A percentile compares a stretch with the other conserved stretches of the same genome.
These are phyloP conservation scores for Apocheima hispidaria DNA, from an alignment of 2,888 invertebrate species.

Conservation along the genomic window DNA sequence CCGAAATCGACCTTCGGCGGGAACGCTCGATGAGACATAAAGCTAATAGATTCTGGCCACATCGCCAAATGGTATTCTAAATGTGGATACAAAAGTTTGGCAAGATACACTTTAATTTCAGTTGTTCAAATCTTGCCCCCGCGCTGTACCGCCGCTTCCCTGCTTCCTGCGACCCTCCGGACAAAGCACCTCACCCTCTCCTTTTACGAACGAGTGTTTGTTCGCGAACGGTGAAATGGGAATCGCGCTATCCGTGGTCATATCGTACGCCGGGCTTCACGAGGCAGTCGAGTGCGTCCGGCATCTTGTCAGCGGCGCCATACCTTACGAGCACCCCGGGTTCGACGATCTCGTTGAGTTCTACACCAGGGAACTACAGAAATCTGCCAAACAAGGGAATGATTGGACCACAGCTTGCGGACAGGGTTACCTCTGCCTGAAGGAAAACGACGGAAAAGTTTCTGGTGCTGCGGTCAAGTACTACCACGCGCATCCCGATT, in stretches of 20 bases:
- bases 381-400: conserved; percentile 61
- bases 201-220: conserved; percentile 56
- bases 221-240: conserved; percentile 85
- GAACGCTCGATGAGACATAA: conserved; percentile 65
- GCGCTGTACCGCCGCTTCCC: conserved; percentile 79
- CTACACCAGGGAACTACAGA: conserved; percentile 71
- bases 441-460: conserved; percentile 73
- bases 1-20: conserved; percentile 52
- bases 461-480: conserved; percentile 76
- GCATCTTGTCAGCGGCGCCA: conserved; percentile 78
- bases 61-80: conserved; percentile 82
- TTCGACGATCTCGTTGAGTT: conserved; percentile 74
- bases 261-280: conserved; percentile 91
- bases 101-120: conserved; percentile 85
- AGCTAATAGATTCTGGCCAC: conserved; percentile 62
- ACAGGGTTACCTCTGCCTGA: conserved; percentile 77
- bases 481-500: conserved; percentile 72
- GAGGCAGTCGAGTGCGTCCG: conserved; percentile 88
- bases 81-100: conserved; percentile 82
- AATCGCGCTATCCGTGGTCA: conserved; percentile 90
- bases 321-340: conserved; percentile 73
- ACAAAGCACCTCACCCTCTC: conserved; percentile 58
- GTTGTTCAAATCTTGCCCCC: conserved; percentile 83
- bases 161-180: conserved; percentile 66
- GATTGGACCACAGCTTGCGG: conserved; percentile 76